A percentile compares a stretch with the other conserved stretches of the same genome.
Evolutionary conservation across 23 tunicate genomes (phyloP).

Genomic region (Trididemnum clinides): DNA sequence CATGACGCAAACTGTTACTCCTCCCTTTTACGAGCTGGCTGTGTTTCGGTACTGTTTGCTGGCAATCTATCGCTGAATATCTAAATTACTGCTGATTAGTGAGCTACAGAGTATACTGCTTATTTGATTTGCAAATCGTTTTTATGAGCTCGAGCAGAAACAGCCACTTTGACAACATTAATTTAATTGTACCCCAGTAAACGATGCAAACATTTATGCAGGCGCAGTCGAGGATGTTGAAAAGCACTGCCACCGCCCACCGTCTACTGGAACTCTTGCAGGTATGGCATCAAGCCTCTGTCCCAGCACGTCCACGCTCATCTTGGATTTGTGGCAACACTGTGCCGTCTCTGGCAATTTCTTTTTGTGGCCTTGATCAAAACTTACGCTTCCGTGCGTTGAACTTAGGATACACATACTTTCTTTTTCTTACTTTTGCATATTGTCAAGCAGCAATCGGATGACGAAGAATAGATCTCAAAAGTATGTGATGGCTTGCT

Average conservation of each 20-base stretch:
- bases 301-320: too few relatives aligned
- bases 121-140: not conserved
- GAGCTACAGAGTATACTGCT: not conserved
- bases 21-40: not conserved
- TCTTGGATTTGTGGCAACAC: conserved; percentile 18
- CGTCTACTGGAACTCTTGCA: conserved; percentile 18
- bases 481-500: not conserved
- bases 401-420: conserved; percentile 1
- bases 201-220: too few relatives aligned
- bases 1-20: not conserved
- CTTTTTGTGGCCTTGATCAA: too few relatives aligned
- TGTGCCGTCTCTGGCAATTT: conserved; percentile 25
- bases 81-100: not conserved
- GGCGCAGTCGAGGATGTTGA: too few relatives aligned
- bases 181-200: not conserved
- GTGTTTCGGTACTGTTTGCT: not conserved
- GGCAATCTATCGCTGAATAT: not conserved
- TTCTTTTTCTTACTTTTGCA: conserved; percentile 1
- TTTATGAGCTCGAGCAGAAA: conserved; percentile 10
- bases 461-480: conserved; percentile 7
- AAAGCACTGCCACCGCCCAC: conserved; percentile 10
- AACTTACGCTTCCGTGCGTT: conserved; percentile 14
- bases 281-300: too few relatives aligned
- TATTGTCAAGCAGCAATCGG: conserved; percentile 12
- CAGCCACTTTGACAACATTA: not conserved